Percentiles rank a stretch among this genome's conserved stretches.
These are phyloP conservation scores for Eueides isabella DNA, from an alignment of 1,140 invertebrate genomes.

Conservation along the genomic window DNA sequence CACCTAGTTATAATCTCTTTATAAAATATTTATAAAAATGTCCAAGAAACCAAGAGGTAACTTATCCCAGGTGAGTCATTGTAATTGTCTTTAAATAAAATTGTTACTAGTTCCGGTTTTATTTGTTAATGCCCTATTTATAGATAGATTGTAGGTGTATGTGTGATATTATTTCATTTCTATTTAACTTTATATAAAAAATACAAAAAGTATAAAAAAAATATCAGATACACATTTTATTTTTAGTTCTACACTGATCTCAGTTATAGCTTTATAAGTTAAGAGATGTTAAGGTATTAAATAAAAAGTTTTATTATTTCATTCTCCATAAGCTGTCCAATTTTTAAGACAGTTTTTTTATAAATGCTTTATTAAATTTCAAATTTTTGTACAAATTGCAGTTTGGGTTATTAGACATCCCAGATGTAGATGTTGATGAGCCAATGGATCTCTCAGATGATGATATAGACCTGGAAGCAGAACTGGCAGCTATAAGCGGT, in stretches of 20 bases:
- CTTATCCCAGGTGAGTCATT: constrained; percentile 78
- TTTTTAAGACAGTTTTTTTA: too few species aligned
- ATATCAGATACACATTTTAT: too few species aligned
- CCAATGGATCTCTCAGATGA: constrained; percentile 83
- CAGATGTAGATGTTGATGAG: constrained; percentile 84
- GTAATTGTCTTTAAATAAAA: constrained; percentile 23
- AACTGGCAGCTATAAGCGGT: constrained; percentile 89
- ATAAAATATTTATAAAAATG: constrained; percentile 45
- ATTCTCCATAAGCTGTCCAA: too few species aligned
- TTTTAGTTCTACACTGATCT: too few species aligned
- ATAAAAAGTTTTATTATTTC: too few species aligned
- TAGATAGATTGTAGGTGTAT: constrained; percentile 1
- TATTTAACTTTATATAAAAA: too few species aligned
- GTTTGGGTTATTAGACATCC: constrained; percentile 90
- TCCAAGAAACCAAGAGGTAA: constrained; percentile 61
- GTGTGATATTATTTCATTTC: too few species aligned
- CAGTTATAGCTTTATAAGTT: too few species aligned
- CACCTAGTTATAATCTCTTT: not conserved
- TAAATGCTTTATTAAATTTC: too few species aligned
- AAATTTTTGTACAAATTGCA: constrained; percentile 57
- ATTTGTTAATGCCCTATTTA: constrained; percentile 29
- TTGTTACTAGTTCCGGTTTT: constrained; percentile 25
- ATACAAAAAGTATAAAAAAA: too few species aligned
- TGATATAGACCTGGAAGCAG: constrained; percentile 93
- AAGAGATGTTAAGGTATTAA: too few species aligned